A percentile compares a stretch with the other conserved stretches of the same genome.
Evolutionary conservation across 2,888 invertebrate genomes (phyloP).

Genomic region (Agrotis ipsilon): DNA sequence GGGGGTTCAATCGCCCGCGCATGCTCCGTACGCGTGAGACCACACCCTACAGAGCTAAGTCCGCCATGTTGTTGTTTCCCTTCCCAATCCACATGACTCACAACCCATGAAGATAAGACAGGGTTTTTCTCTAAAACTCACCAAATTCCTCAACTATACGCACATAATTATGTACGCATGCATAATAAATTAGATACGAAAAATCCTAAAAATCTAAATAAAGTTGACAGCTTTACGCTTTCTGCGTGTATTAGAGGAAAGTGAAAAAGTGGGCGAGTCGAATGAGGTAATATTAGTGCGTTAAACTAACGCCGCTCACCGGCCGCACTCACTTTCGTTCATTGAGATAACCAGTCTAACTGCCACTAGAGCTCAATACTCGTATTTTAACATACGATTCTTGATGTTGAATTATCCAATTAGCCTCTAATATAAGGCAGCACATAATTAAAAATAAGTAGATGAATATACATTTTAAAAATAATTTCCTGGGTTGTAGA

Average conservation of each 20-base stretch:
- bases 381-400: slow-evolving; percentile 19
- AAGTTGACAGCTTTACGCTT: slow-evolving; percentile 82
- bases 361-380: slow-evolving; percentile 49
- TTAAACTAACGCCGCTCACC: slow-evolving; percentile 78
- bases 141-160: slow-evolving; percentile 4
- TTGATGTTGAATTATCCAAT: slow-evolving; percentile 18
- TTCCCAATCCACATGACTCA: slow-evolving; percentile 25
- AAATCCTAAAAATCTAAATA: slow-evolving; percentile 36
- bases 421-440: background rate
- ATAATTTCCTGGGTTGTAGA: slow-evolving; percentile 7
- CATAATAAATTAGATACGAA: slow-evolving; percentile 12
- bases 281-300: slow-evolving; percentile 84
- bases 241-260: slow-evolving; percentile 83
- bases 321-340: slow-evolving; percentile 85
- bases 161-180: slow-evolving; percentile 10
- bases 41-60: slow-evolving; percentile 32
- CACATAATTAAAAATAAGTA: background rate
- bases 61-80: slow-evolving; percentile 29
- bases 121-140: slow-evolving; percentile 10
- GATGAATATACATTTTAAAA: background rate
- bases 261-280: slow-evolving; percentile 84
- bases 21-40: slow-evolving; percentile 31
- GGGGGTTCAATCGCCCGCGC: slow-evolving; percentile 20
- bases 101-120: slow-evolving; percentile 6
- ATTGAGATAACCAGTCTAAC: slow-evolving; percentile 69